These are phyloP conservation scores for Strigamia maritima DNA, from an alignment of 2,888 invertebrate species.

Conservation along the genomic window DNA sequence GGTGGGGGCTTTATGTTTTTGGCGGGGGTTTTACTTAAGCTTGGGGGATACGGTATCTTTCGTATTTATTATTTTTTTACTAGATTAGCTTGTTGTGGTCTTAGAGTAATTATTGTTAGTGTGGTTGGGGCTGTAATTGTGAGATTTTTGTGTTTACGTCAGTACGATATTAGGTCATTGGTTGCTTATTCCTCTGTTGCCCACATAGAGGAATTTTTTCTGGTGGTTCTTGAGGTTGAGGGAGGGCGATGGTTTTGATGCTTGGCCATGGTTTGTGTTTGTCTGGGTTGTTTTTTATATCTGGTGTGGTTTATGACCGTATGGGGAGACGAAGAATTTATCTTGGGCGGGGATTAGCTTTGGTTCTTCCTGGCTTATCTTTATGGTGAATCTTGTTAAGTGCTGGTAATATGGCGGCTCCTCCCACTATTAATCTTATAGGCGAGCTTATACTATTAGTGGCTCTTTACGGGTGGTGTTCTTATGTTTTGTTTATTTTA, in stretches of 20 bases:
- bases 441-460: conserved; percentile 65
- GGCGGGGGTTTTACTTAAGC: too few species aligned
- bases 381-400: conserved; percentile 66
- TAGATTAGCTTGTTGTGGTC: too few species aligned
- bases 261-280: conserved; percentile 42
- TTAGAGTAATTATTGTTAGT: too few species aligned
- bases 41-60: too few species aligned
- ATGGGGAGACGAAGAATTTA: conserved; percentile 57
- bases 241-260: not conserved
- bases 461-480: conserved; percentile 59
- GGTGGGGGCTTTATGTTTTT: too few species aligned
- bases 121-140: too few species aligned
- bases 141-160: too few species aligned
- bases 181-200: too few species aligned
- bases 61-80: too few species aligned
- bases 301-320: conserved; percentile 45
- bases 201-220: too few species aligned
- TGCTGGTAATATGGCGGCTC: conserved; percentile 64
- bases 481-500: conserved; percentile 58
- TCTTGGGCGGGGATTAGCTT: conserved; percentile 63
- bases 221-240: not conserved
- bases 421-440: conserved; percentile 66
- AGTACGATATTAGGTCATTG: too few species aligned
- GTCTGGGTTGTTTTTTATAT: conserved; percentile 46
- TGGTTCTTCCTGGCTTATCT: conserved; percentile 49